Evolutionary conservation across 1,140 invertebrate species (phyloP).

Genomic region (Zaprionus ornatus): DNA sequence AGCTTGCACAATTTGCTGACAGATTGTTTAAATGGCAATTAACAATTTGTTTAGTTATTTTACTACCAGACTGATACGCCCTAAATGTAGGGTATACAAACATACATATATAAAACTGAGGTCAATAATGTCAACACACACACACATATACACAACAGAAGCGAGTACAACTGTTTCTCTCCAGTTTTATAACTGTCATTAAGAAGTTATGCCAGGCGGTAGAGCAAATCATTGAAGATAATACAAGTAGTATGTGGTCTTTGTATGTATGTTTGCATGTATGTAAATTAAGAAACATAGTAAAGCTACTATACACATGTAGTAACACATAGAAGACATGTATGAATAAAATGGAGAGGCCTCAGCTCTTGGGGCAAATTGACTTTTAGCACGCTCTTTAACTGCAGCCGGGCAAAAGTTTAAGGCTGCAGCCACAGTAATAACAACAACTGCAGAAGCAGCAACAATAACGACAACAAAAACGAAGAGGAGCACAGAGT

Average conservation of each 20-base stretch:
- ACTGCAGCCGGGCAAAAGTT: conserved; percentile 49
- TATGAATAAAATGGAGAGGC: conserved; percentile 16
- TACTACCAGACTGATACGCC: neutral
- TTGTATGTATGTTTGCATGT: neutral
- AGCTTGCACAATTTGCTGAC: neutral
- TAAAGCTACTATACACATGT: neutral
- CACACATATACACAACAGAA: conserved; percentile 34
- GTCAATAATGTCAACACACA: conserved; percentile 61
- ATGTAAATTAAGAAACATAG: conserved; percentile 7
- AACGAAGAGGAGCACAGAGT: conserved; percentile 25
- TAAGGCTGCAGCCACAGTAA: conserved; percentile 45
- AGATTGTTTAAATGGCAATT: neutral
- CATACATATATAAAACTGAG: conserved; percentile 31
- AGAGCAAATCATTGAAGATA: conserved; percentile 22
- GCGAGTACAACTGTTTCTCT: conserved; percentile 10
- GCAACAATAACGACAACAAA: neutral
- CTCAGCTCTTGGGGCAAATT: conserved; percentile 47
- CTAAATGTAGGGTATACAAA: neutral
- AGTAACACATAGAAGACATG: neutral
- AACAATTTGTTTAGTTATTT: neutral
- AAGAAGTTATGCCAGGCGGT: conserved; percentile 23
- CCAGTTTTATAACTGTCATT: conserved; percentile 11
- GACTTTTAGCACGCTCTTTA: conserved; percentile 69
- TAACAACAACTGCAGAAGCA: conserved; percentile 32
- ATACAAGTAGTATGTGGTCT: neutral